Evolutionary conservation across 2,888 invertebrate genomes (phyloP).

Genomic region (Lobophora halterata): DNA sequence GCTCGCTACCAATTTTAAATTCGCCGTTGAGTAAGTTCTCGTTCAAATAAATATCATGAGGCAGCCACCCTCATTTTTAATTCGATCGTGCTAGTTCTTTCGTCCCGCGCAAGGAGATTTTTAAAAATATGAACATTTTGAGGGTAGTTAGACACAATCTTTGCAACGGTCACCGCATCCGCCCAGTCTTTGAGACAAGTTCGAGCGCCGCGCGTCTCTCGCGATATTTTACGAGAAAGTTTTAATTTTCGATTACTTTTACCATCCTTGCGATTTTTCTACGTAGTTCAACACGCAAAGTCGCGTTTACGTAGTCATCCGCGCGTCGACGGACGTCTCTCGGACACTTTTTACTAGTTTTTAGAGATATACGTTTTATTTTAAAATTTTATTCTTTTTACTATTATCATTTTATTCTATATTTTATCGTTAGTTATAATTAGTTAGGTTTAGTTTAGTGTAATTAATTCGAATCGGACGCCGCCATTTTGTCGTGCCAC

Average conservation of each 20-base stretch:
- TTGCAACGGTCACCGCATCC: conserved; percentile 20
- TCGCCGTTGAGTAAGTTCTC: no score
- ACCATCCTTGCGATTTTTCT: conserved; percentile 23
- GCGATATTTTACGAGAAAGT: conserved; percentile 40
- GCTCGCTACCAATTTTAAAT: no score
- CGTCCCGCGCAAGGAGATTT: not conserved
- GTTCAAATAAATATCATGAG: no score
- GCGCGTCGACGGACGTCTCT: conserved; percentile 40
- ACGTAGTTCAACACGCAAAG: no score
- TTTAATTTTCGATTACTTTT: conserved; percentile 29
- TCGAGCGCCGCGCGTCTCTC: conserved; percentile 47
- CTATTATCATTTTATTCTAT: conserved; percentile 21
- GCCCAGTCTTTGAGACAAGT: conserved; percentile 60
- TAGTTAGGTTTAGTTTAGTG: conserved; percentile 38
- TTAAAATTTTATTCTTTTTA: conserved; percentile 20
- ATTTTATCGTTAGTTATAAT: conserved; percentile 32
- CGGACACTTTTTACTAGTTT: conserved; percentile 37
- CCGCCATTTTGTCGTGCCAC: conserved; percentile 41
- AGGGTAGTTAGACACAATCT: conserved; percentile 43
- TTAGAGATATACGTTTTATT: conserved; percentile 31
- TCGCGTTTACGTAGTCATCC: conserved; percentile 21
- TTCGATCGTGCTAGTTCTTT: not conserved
- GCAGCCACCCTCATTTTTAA: no score
- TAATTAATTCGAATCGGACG: conserved; percentile 27
- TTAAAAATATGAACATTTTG: conserved; percentile 21